Conservation (phyloP, 2,797 vertebrate genomes). For the Lepilemur ruficaudatus region DNA sequence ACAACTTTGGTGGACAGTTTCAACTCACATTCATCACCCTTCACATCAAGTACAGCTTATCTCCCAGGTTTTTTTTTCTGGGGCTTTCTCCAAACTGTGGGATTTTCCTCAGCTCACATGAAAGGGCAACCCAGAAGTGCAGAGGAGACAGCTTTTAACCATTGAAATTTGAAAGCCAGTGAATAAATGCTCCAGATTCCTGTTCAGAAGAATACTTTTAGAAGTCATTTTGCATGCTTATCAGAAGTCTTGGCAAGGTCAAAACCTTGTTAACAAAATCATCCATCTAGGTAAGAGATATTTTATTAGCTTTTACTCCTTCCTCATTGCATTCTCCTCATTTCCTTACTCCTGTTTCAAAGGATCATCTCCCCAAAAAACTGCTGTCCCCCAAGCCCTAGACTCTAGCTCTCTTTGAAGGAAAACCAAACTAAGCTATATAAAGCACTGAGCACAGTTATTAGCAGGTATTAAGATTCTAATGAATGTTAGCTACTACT, state of each 20-base stretch:
- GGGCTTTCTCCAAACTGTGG: background rate
- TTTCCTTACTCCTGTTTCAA: background rate
- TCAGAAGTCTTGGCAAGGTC: background rate
- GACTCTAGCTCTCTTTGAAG: background rate
- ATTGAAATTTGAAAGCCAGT: background rate
- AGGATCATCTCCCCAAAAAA: background rate
- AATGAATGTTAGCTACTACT: background rate
- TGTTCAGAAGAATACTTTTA: background rate
- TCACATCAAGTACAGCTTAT: background rate
- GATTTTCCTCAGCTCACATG: background rate
- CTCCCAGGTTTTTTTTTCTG: background rate
- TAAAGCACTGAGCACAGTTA: background rate
- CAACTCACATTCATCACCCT: background rate
- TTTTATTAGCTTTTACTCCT: background rate
- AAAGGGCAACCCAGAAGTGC: background rate
- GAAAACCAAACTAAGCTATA: background rate
- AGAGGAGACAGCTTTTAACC: background rate
- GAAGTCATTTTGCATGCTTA: background rate
- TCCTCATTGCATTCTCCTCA: background rate
- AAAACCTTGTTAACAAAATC: background rate
- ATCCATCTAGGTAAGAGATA: background rate
- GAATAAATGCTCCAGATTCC: background rate
- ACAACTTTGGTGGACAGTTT: background rate
- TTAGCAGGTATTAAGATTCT: background rate
- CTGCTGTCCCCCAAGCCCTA: background rate